Evolutionary conservation across 2,888 invertebrate species (phyloP).

Genomic region (Megamerina dolium): DNA sequence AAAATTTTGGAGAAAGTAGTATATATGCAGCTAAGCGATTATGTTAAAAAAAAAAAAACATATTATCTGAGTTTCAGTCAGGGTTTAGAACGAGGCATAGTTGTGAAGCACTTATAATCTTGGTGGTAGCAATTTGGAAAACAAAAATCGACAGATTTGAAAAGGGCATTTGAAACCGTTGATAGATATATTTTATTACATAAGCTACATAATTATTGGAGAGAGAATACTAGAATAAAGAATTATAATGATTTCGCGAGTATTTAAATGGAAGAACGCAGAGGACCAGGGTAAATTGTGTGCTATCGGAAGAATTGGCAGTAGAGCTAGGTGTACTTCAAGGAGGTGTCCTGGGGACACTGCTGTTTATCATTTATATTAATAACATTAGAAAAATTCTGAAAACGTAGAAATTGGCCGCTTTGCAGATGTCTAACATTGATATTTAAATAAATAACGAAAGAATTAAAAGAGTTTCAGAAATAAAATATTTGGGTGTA

Average conservation of each 20-base stretch:
- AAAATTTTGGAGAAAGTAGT: too few relatives aligned
- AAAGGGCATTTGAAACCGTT: constrained; percentile 8
- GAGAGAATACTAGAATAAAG: neutral
- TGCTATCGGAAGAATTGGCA: neutral
- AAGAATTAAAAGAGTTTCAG: too few relatives aligned
- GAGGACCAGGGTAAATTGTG: neutral
- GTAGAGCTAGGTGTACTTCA: constrained; percentile 12
- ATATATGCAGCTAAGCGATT: too few relatives aligned
- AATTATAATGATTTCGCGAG: neutral
- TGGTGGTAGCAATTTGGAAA: too few relatives aligned
- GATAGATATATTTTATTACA: constrained; percentile 2
- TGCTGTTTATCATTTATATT: constrained; percentile 9
- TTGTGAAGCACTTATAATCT: too few relatives aligned
- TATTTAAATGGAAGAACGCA: constrained; percentile 3
- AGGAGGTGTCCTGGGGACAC: constrained; percentile 8
- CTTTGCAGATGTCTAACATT: constrained; percentile 13
- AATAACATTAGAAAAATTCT: constrained; percentile 5
- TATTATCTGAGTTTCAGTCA: too few relatives aligned
- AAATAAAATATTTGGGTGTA: too few relatives aligned
- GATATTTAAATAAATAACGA: too few relatives aligned
- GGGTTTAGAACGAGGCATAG: too few relatives aligned
- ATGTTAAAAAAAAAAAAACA: too few relatives aligned
- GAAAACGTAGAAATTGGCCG: neutral
- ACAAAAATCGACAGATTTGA: too few relatives aligned
- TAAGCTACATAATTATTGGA: constrained; percentile 1